Conservation (phyloP, 2,888 invertebrate genomes). For the Pachymerium ferrugineum region DNA sequence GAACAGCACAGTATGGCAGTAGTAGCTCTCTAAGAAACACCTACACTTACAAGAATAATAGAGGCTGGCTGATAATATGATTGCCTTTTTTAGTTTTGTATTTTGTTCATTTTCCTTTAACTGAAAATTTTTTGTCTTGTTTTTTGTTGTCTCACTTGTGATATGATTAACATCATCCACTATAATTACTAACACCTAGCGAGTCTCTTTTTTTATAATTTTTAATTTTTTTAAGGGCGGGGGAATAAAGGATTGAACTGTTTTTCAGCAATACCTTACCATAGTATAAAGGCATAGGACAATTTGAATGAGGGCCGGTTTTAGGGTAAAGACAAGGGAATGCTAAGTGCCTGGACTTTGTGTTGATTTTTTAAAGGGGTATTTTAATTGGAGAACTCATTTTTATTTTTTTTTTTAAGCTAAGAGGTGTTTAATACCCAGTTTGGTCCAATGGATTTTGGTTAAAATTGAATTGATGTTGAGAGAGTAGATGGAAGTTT, state of each 20-base stretch:
- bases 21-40: slow-evolving; percentile 23
- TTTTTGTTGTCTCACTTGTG: slow-evolving; percentile 5
- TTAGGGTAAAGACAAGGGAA: slow-evolving; percentile 5
- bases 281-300: neutral
- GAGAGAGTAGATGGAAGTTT: no score
- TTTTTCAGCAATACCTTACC: neutral
- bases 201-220: neutral
- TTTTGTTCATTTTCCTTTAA: neutral
- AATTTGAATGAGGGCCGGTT: slow-evolving; percentile 16
- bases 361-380: neutral
- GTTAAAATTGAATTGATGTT: no score
- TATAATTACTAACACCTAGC: neutral
- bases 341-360: neutral
- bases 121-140: neutral
- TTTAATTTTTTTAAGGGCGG: neutral
- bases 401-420: neutral
- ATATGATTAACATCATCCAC: slow-evolving; percentile 24
- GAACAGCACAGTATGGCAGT: slow-evolving; percentile 23
- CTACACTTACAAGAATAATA: slow-evolving; percentile 27
- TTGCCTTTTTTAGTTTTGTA: neutral
- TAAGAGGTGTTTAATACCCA: no score
- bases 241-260: slow-evolving; percentile 10
- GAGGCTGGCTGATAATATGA: slow-evolving; percentile 18
- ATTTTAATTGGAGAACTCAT: no score
- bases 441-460: no score